Conservation (phyloP, 1,140 invertebrate genomes). For the Phymorhynchus buccinoides region DNA sequence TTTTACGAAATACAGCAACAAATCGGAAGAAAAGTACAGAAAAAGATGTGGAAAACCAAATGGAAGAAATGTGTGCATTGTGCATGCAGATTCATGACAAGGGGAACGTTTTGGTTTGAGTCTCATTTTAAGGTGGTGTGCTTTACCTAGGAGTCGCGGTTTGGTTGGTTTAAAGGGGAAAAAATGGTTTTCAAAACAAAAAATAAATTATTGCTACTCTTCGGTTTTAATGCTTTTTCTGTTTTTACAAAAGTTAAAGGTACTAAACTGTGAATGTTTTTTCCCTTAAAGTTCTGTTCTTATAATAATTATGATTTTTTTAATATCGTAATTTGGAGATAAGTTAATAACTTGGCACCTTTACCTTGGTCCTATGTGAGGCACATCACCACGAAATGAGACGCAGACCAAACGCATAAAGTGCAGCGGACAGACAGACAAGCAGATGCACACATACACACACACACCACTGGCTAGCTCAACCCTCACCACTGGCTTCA, state of each 20-base stretch:
- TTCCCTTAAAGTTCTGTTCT: no score
- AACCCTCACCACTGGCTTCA: no score
- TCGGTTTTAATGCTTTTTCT: no score
- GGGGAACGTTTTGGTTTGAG: conserved; percentile 3
- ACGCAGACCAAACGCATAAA: conserved; percentile 41
- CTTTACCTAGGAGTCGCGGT: no score
- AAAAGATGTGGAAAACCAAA: neutral
- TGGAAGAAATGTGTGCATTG: neutral
- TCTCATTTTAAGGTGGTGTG: conserved; percentile 46
- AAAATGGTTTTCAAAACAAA: no score
- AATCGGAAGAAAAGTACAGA: neutral
- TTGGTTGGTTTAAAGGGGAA: no score
- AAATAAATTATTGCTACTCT: no score
- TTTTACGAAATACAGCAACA: neutral
- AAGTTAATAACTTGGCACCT: conserved; percentile 34
- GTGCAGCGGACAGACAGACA: neutral
- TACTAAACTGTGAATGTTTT: no score
- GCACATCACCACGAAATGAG: conserved; percentile 53
- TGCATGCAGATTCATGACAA: neutral
- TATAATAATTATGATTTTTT: no score
- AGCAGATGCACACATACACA: neutral
- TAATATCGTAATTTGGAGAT: no score
- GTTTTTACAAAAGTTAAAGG: no score
- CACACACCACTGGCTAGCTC: neutral
- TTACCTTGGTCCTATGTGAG: conserved; percentile 34